phyloP scores from a whole-genome alignment of 1,140 invertebrate species.

The Drosophila rufa region DNA sequence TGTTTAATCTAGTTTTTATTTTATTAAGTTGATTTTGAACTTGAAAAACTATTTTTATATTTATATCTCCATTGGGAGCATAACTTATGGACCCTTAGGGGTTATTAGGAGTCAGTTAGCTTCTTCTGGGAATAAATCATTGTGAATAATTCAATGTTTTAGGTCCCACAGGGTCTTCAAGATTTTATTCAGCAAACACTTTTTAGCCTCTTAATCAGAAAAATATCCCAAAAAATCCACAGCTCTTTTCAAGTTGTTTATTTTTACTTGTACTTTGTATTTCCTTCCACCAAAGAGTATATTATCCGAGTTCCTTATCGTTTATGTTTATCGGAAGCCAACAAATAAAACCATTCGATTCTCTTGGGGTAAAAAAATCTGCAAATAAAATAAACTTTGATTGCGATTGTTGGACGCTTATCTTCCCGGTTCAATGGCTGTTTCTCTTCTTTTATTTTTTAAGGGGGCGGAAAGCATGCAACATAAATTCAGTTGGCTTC shows the following conservation, averaged over 20 bases:
- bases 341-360: constrained; percentile 13
- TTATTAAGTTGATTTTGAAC: not conserved
- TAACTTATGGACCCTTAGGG: not conserved
- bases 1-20: not conserved
- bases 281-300: not conserved
- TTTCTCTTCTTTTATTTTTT: constrained; percentile 16
- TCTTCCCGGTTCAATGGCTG: constrained; percentile 67
- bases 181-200: not conserved
- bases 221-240: not conserved
- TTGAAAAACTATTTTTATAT: not conserved
- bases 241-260: not conserved
- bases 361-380: constrained; percentile 11
- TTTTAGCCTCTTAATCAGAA: not conserved
- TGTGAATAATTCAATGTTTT: not conserved
- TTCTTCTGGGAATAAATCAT: not conserved
- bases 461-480: constrained; percentile 31
- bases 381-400: constrained; percentile 50
- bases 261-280: constrained; percentile 1
- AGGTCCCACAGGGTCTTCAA: not conserved
- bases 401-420: constrained; percentile 36
- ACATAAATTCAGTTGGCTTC: constrained; percentile 41
- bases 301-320: constrained; percentile 10
- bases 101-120: not conserved
- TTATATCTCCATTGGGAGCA: not conserved
- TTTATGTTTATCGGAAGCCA: constrained; percentile 32